phyloP scores from a whole-genome alignment of 2,113 vertebrate genomes.

The Apus apus region DNA sequence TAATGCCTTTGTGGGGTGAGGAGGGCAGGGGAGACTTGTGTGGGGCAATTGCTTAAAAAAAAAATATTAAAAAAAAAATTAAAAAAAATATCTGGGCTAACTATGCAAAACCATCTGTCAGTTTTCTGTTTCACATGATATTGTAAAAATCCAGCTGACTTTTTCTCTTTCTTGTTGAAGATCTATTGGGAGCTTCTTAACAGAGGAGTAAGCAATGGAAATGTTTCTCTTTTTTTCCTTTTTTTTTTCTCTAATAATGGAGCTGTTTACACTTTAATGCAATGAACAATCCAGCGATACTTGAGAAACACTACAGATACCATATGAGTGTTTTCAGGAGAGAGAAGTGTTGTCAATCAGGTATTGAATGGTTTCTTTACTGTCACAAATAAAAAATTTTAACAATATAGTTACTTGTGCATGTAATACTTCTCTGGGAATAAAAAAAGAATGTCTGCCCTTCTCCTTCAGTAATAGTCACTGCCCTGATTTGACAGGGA shows the following conservation, averaged over 20 bases:
- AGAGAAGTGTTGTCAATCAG: constrained; percentile 62
- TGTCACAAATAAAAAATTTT: constrained; percentile 80
- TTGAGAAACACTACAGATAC: constrained; percentile 66
- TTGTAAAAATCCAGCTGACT: constrained; percentile 60
- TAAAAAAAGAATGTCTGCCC: background rate
- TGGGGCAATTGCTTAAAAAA: background rate
- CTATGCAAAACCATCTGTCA: constrained; percentile 57
- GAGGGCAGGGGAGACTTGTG: background rate
- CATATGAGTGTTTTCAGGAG: constrained; percentile 56
- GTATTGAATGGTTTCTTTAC: constrained; percentile 75
- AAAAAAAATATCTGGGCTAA: background rate
- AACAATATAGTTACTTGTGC: constrained; percentile 57
- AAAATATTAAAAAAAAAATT: background rate
- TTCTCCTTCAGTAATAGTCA: background rate
- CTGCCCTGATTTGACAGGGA: background rate
- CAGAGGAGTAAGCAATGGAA: constrained; percentile 33
- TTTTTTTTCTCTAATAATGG: background rate
- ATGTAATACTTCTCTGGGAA: constrained; percentile 62
- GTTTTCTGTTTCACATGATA: constrained; percentile 42
- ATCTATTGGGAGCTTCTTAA: constrained; percentile 42
- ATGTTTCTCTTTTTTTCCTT: constrained; percentile 13
- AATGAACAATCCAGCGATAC: constrained; percentile 64
- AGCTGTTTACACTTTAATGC: constrained; percentile 70
- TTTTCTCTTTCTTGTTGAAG: constrained; percentile 25
- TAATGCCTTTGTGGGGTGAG: constrained; percentile 21